phyloP scores from a whole-genome alignment of 2,797 vertebrate genomes.

The Strix occidentalis region DNA sequence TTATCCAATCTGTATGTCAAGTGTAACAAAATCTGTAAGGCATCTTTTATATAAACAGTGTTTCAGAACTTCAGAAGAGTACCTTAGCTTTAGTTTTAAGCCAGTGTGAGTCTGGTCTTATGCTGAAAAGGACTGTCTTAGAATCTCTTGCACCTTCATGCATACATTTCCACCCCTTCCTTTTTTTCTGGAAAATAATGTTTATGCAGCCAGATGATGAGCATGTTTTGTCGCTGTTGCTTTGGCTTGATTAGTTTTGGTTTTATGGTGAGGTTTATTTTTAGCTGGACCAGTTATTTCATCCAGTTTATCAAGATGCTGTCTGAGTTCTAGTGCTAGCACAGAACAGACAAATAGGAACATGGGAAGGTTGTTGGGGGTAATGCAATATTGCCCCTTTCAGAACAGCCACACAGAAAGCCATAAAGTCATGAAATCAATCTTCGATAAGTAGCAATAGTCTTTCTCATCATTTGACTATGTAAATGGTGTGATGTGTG shows the following conservation, averaged over 20 bases:
- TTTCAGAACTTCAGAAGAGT: neutral
- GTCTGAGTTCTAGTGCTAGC: neutral
- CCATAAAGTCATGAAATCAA: neutral
- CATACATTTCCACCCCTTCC: neutral
- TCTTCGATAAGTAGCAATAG: neutral
- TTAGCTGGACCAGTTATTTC: neutral
- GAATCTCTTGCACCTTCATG: neutral
- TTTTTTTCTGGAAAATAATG: neutral
- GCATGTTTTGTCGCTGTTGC: neutral
- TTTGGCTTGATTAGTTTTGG: neutral
- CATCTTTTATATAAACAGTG: neutral
- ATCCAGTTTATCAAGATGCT: neutral
- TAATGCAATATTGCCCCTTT: neutral
- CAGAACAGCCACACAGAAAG: neutral
- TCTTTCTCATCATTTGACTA: neutral
- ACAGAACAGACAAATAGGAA: neutral
- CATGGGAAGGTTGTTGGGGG: neutral
- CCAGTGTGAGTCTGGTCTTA: neutral
- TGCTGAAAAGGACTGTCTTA: neutral
- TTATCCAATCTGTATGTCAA: neutral
- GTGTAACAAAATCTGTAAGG: neutral
- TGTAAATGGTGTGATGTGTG: neutral
- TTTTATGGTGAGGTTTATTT: neutral
- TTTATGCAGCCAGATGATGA: neutral
- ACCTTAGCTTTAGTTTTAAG: neutral